A percentile compares a stretch with the other conserved stretches of the same genome.
These are phyloP conservation scores for Nyctibius grandis DNA, from an alignment of 2,797 vertebrate genomes.

Conservation along the genomic window DNA sequence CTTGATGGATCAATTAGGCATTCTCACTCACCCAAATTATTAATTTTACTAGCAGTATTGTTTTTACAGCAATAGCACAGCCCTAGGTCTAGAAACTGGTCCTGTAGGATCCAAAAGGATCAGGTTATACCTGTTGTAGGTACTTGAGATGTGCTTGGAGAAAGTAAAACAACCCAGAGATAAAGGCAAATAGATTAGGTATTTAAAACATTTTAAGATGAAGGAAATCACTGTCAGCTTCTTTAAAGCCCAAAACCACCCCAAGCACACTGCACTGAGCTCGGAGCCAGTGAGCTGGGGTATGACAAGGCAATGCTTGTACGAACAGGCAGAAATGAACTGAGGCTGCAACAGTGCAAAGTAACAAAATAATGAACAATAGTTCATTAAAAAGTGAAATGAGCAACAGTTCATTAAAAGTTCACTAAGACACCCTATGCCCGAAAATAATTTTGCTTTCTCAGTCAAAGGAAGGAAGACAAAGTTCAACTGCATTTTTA, in stretches of 20 bases:
- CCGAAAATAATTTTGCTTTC: not conserved
- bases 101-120: not conserved
- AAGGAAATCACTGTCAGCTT: not conserved
- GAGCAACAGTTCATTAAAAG: not conserved
- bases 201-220: not conserved
- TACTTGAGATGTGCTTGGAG: not conserved
- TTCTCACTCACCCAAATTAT: not conserved
- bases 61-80: not conserved
- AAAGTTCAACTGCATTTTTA: not conserved
- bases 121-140: not conserved
- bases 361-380: not conserved
- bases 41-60: not conserved
- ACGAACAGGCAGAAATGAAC: not conserved
- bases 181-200: not conserved
- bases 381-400: not conserved
- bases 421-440: not conserved
- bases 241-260: not conserved
- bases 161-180: not conserved
- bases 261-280: not conserved
- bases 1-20: not conserved
- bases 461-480: not conserved
- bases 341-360: not conserved
- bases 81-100: not conserved
- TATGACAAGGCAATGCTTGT: not conserved
- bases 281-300: not conserved